Percentiles rank a stretch among this genome's conserved stretches.
Evolutionary conservation across 2,113 vertebrate genomes (phyloP).

Genomic region (Crotalus helleri): DNA sequence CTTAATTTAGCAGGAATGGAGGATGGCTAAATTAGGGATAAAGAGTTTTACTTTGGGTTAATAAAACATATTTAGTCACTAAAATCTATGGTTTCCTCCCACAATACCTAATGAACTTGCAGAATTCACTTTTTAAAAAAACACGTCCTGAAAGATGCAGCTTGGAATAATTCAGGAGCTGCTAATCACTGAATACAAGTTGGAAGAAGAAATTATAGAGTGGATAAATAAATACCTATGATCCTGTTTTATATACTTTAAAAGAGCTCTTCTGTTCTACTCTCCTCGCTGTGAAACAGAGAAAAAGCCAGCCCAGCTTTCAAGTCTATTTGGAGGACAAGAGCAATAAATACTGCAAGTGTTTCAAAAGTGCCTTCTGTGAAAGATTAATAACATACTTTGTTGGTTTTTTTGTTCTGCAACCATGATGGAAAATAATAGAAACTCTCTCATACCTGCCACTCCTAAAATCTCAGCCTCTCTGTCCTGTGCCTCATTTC

Average conservation of each 20-base stretch:
- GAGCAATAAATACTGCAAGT: background rate
- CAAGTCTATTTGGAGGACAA: background rate
- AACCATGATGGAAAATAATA: background rate
- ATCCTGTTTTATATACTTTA: background rate
- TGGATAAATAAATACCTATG: background rate
- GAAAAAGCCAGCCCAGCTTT: background rate
- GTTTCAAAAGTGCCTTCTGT: slow-evolving; percentile 21
- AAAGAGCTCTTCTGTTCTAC: background rate
- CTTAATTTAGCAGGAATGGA: background rate
- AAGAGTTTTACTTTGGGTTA: background rate
- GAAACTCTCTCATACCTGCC: no score
- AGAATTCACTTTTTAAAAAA: background rate
- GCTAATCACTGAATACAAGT: background rate
- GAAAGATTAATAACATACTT: slow-evolving; percentile 12
- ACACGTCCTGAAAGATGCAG: background rate
- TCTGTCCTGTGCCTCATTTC: background rate
- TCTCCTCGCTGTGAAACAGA: background rate
- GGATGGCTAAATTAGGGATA: background rate
- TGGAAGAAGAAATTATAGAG: background rate
- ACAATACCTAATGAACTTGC: background rate
- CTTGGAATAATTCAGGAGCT: background rate
- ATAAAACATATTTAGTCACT: background rate
- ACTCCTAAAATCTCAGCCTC: background rate
- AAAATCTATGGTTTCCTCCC: background rate
- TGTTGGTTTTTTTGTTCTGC: background rate